Conservation (phyloP, 2,888 invertebrate genomes). For the Metopia argyrocephala region DNA sequence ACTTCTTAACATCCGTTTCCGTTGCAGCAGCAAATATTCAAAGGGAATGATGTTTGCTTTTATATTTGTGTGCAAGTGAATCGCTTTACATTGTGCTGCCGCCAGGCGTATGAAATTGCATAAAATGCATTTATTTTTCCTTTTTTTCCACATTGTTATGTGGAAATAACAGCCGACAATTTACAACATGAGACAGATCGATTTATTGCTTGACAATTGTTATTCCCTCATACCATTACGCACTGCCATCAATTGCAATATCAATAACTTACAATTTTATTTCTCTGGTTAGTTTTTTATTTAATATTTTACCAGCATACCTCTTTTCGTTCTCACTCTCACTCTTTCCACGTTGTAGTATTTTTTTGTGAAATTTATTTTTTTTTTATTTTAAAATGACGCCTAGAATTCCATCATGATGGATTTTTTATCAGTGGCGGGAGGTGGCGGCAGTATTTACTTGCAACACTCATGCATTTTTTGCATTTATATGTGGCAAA, state of each 20-base stretch:
- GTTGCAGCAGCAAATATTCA: slow-evolving; percentile 51
- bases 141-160: slow-evolving; percentile 66
- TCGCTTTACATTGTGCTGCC: slow-evolving; percentile 67
- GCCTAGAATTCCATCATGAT: slow-evolving; percentile 72
- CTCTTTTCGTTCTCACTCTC: background rate
- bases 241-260: slow-evolving; percentile 46
- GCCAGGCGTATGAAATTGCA: slow-evolving; percentile 73
- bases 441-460: background rate
- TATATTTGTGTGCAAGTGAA: slow-evolving; percentile 58
- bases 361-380: slow-evolving; percentile 6
- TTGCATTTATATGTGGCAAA: slow-evolving; percentile 44
- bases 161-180: slow-evolving; percentile 68
- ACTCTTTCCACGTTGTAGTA: background rate
- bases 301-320: background rate
- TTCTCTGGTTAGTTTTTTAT: slow-evolving; percentile 26
- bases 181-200: slow-evolving; percentile 77
- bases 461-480: slow-evolving; percentile 64
- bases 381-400: slow-evolving; percentile 53
- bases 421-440: slow-evolving; percentile 22
- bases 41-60: slow-evolving; percentile 39
- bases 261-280: slow-evolving; percentile 67
- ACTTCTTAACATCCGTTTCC: slow-evolving; percentile 67
- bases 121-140: slow-evolving; percentile 75
- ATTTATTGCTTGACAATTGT: slow-evolving; percentile 78
- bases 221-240: slow-evolving; percentile 53